Evolutionary conservation across 2,113 vertebrate genomes (phyloP), one percentile per base, ranked within the genome.

Genomic region (Phyllostomus hastatus): DNA sequence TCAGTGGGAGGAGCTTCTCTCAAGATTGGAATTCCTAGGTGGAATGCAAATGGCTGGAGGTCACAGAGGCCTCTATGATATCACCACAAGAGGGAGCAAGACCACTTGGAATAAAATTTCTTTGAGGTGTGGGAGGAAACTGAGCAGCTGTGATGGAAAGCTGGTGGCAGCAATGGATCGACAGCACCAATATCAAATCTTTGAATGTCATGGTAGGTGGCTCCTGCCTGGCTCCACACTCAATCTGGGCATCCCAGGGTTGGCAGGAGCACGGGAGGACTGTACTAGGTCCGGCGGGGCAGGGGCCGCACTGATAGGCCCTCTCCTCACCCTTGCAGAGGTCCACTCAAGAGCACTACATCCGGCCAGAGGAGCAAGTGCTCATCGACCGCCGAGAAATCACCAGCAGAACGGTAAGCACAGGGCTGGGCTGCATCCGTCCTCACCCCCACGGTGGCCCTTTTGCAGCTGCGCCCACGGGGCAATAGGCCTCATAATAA

Each of bases 41-140:
- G 82, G 97, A 97, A 97, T 86, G 80, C 35, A 3, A 95, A 90
- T 84, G 38, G 33, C 31, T 17, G 10, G 28, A n/a, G 33, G 88
- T 95, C 94, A 97, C 79, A 95, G 96, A 87, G 15, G 41, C 86
- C 82, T 94, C 83, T 97, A 35, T 96, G 97, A 97, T 81, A 46
- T 97, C 95, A 89, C 76, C 93, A 75, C 72, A 9, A 94, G 79
- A 38, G 78, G 83, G 52, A 52, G 73, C 10, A 6, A 95, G 94
- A 28, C 52, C 0, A 0, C 79, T 88, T 35, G 46, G 19, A 96
- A 75, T 54, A 48, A 79, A 28, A 19, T 54, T 91, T 90, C 96
- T 88, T 70, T 59, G 88, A 95, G 4, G 17, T 33, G 82, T 26
- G 33, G 64, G 38, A 90, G 52, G 50, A 95, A 33, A 57, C 70